Conservation (phyloP, 2,113 vertebrate genomes). For the Hymenochirus boettgeri region DNA sequence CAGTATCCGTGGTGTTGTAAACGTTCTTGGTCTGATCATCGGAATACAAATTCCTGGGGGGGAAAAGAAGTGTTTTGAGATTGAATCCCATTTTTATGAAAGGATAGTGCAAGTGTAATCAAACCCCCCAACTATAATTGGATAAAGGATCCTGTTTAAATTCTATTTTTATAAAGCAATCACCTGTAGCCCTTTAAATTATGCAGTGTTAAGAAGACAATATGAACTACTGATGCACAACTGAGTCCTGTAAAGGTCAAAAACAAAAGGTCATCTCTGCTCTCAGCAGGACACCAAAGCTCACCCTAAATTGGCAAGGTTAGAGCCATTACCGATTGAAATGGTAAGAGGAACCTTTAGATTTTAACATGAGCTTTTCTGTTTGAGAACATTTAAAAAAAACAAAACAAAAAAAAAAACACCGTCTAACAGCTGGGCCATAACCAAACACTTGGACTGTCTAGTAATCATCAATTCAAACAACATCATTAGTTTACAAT, state of each 20-base stretch:
- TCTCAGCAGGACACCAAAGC: slow-evolving; percentile 8
- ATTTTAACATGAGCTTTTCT: not conserved
- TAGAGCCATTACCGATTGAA: slow-evolving; percentile 16
- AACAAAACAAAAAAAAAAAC: too few relatives aligned
- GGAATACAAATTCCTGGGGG: slow-evolving; percentile 75
- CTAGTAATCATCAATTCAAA: not conserved
- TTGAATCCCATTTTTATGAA: not conserved
- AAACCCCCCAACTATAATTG: not conserved
- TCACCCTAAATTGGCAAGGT: not conserved
- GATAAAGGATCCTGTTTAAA: not conserved
- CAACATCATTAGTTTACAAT: slow-evolving; percentile 6
- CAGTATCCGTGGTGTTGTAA: slow-evolving; percentile 53
- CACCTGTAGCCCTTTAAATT: not conserved
- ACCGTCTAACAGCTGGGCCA: too few relatives aligned
- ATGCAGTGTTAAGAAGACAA: slow-evolving; percentile 1
- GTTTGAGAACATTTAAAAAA: too few relatives aligned
- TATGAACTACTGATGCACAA: slow-evolving; percentile 2
- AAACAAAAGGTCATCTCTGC: slow-evolving; percentile 2
- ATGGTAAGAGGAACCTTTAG: slow-evolving; percentile 19
- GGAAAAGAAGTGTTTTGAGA: not conserved
- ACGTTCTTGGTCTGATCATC: slow-evolving; percentile 67
- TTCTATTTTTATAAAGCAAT: slow-evolving; percentile 8
- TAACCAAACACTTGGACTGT: too few relatives aligned
- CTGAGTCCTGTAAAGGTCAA: not conserved
- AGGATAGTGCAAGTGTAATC: too few relatives aligned